Evolutionary conservation across 2,113 vertebrate species (phyloP).

Genomic region (Rhynchomys soricoides): DNA sequence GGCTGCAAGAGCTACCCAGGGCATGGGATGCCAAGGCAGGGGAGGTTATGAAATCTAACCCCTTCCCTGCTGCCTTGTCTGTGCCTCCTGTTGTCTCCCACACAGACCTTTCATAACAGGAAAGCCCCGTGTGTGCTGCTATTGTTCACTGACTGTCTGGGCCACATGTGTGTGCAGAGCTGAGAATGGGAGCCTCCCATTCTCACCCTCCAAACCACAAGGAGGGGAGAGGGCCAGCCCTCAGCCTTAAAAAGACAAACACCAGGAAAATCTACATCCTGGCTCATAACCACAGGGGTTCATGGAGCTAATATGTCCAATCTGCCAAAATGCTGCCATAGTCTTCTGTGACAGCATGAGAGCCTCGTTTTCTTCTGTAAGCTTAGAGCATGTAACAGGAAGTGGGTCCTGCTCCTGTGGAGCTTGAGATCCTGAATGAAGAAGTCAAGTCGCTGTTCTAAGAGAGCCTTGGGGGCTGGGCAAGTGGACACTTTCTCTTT

Average conservation of each 20-base stretch:
- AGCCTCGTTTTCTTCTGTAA: slow-evolving; percentile 9
- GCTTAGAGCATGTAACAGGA: not conserved
- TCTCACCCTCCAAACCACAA: slow-evolving; percentile 72
- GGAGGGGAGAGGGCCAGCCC: not conserved
- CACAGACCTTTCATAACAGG: slow-evolving; percentile 39
- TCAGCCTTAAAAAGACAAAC: slow-evolving; percentile 19
- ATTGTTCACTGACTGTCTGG: not conserved
- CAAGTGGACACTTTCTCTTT: not conserved
- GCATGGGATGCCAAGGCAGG: not conserved
- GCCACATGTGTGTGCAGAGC: not conserved
- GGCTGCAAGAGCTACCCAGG: not conserved
- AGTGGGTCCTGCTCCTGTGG: not conserved
- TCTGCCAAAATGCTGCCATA: not conserved
- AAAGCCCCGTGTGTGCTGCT: not conserved
- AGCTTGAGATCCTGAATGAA: too few species aligned
- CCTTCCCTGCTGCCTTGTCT: not conserved
- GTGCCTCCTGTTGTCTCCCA: slow-evolving; percentile 18
- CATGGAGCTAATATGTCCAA: not conserved
- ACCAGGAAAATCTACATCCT: not conserved
- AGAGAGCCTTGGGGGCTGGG: not conserved
- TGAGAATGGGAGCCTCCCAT: not conserved
- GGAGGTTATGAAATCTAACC: not conserved
- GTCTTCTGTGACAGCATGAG: not conserved
- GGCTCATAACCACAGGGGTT: not conserved
- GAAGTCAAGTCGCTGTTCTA: not conserved